Base-by-base conservation (phyloP, 2,888 invertebrate genomes). In the Strigamia maritima region DNA sequence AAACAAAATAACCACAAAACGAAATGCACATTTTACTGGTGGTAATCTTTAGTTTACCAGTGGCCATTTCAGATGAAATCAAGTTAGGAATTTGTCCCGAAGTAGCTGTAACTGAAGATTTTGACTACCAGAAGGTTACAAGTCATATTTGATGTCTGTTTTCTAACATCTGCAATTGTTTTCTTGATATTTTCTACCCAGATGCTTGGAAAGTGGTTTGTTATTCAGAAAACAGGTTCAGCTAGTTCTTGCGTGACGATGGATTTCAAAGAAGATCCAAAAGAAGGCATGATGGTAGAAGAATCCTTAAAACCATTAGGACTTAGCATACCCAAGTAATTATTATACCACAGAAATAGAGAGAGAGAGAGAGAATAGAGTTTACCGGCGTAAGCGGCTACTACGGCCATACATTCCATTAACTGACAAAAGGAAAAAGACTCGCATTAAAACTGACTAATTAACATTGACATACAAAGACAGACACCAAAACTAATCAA, bases 191-290 rank as follows among this genome's bases (percentile, higher is more conserved):
- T 31, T 2, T 70, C 12, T 26, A 6, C 87, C 75, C 86, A 94
- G 93, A 89, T 94, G 86, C 86, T 94, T 80, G 94, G 94, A 0
- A 86, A 91, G n/a, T 94, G 94, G 94, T 92, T 92, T 85, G 93
- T 92, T 16, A 90, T 94, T 54, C 92, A 93, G 86, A 94, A 94
- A 86, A 93, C 93, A 1, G 91, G 92, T 8, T 94, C 94, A 0
- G 92, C 91, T 0, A 93, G 93, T 79, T 89, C 90, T 83, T 94
- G 94, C 86, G 89, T 94, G 83, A 90, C 90, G 1, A 3, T 75
- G 16, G 22, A 75, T 24, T 74, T 74, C n/a, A 16, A n/a, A n/a
- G 16, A 74, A 3, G 74, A 74, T 28, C 24, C 12, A 7, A 35
- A 22, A 16, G 26, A 35, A 14, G 74, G 28, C 12, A 75, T 16